Conservation (phyloP, 2,797 vertebrate genomes). For the Pagetopsis macropterus region DNA sequence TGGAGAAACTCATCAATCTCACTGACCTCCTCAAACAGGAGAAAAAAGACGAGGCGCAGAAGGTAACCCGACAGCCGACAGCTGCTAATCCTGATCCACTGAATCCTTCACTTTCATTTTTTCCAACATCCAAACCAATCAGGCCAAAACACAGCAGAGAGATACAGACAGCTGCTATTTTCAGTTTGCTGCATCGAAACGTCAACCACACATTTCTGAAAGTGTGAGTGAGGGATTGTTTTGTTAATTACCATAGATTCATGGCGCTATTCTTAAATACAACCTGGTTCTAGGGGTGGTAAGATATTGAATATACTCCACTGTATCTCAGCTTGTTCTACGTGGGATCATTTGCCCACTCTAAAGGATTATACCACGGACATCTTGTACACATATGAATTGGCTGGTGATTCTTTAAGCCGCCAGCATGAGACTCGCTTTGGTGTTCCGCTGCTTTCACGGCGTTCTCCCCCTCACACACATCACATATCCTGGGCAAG, state of each 20-base stretch:
- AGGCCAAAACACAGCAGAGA: conserved; percentile 7
- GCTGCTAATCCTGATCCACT: conserved; percentile 56
- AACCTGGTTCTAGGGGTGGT: neutral
- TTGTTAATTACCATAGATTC: neutral
- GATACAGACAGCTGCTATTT: conserved; percentile 8
- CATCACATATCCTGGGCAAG: no score
- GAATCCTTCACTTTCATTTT: conserved; percentile 44
- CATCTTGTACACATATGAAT: no score
- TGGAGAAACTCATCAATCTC: conserved; percentile 99
- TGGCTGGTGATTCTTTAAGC: no score
- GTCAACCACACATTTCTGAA: neutral
- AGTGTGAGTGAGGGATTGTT: neutral
- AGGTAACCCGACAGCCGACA: conserved; percentile 84
- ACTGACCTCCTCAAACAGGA: conserved; percentile 99
- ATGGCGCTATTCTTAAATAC: neutral
- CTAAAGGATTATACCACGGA: no score
- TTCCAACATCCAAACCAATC: conserved; percentile 48
- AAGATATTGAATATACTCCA: no score
- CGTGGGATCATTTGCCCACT: no score
- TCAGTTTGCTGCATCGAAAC: conserved; percentile 4
- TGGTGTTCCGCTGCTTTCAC: no score
- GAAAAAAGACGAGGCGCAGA: conserved; percentile 99
- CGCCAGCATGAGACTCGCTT: no score
- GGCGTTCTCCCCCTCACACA: no score
- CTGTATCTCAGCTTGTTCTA: no score